phyloP scores from a whole-genome alignment of 2,797 vertebrate genomes.

The Ctenochaetus hawaiiensis region DNA sequence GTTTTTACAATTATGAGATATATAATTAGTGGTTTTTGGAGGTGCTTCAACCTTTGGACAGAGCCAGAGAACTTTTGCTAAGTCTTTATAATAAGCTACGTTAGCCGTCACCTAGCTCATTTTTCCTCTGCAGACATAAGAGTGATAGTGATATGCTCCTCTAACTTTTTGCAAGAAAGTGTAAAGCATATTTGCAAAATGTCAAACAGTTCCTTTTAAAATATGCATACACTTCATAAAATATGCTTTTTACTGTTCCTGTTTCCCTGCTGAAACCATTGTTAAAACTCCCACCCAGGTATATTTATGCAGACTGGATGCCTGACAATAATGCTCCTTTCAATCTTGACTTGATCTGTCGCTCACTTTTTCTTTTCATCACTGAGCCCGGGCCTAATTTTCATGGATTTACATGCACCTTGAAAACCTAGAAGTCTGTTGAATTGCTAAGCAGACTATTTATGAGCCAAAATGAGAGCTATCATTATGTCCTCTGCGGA shows the following conservation, averaged over 20 bases:
- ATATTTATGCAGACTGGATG: slow-evolving; percentile 5
- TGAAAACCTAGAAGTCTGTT: slow-evolving; percentile 9
- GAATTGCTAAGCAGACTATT: slow-evolving; percentile 9
- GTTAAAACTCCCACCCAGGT: neutral
- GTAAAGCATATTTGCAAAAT: neutral
- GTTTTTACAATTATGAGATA: no score
- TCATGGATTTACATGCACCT: slow-evolving; percentile 1
- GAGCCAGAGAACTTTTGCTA: neutral
- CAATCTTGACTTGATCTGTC: slow-evolving; percentile 33
- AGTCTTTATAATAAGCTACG: neutral
- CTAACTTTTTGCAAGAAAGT: neutral
- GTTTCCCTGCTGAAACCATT: neutral
- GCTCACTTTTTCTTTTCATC: slow-evolving; percentile 9
- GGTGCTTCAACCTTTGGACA: no score
- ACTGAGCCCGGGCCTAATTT: slow-evolving; percentile 13
- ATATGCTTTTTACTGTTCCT: no score
- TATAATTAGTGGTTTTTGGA: no score
- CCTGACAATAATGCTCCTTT: slow-evolving; percentile 16
- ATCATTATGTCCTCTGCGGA: neutral
- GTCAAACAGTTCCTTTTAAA: neutral
- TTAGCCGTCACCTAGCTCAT: neutral
- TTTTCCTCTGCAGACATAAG: neutral
- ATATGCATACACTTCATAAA: neutral
- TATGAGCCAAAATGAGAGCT: slow-evolving; percentile 23
- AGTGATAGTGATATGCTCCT: no score